A percentile compares a stretch with the other conserved stretches of the same genome.
phyloP scores from a whole-genome alignment of 2,888 invertebrate genomes.

The Platycnemis pennipes region DNA sequence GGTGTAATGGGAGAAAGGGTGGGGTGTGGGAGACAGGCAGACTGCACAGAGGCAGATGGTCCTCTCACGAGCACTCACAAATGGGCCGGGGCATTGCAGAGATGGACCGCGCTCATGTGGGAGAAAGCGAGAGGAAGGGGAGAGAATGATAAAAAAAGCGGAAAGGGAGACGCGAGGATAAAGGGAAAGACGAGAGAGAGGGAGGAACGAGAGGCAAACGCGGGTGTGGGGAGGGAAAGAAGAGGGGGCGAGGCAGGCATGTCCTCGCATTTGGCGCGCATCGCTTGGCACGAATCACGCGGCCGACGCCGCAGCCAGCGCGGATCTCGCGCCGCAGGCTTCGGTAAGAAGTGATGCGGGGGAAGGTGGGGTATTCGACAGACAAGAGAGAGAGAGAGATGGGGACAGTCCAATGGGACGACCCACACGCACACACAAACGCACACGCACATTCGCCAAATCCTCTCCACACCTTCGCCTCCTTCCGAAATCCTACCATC shows the following conservation, averaged over 20 bases:
- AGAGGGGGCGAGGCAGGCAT: neutral
- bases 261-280: slow-evolving; percentile 52
- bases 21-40: neutral
- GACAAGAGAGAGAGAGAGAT: neutral
- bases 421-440: neutral
- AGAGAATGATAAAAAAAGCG: neutral
- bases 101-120: neutral
- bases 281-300: slow-evolving; percentile 57
- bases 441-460: neutral
- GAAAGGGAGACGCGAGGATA: neutral
- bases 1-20: neutral
- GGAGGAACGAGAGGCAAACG: neutral
- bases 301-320: neutral
- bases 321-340: neutral
- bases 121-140: neutral
- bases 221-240: neutral
- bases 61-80: slow-evolving; percentile 22
- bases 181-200: neutral
- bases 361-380: neutral
- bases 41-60: neutral
- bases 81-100: neutral
- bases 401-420: neutral
- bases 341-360: neutral
- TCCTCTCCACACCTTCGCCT: neutral
- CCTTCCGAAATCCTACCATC: neutral